Evolutionary conservation across 1,140 invertebrate species (phyloP).

Genomic region (Lepidurus packardi): DNA sequence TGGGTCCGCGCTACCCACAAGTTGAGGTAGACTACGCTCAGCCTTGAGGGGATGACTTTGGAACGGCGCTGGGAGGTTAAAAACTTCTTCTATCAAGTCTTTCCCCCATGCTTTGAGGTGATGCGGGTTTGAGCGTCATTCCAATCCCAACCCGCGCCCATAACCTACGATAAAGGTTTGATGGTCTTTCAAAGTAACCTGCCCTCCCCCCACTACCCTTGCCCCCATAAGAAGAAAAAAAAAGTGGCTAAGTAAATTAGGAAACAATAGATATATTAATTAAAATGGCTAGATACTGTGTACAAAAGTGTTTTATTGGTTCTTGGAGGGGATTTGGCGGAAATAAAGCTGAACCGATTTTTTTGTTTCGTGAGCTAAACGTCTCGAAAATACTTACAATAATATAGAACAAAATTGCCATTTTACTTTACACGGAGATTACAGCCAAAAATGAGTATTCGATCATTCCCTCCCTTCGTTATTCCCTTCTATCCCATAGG

Average conservation of each 20-base stretch:
- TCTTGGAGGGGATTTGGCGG: slow-evolving; percentile 17
- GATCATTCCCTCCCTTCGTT: neutral
- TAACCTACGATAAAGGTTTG: no score
- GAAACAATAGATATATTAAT: no score
- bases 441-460: slow-evolving; percentile 11
- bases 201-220: no score
- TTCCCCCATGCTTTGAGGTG: neutral
- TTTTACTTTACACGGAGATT: slow-evolving; percentile 4
- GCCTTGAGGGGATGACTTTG: neutral
- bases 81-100: neutral
- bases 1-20: slow-evolving; percentile 2
- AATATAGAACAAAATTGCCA: slow-evolving; percentile 1
- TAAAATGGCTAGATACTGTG: neutral
- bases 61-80: neutral
- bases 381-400: neutral
- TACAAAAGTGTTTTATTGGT: neutral
- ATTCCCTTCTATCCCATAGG: neutral
- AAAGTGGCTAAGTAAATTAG: no score
- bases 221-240: no score
- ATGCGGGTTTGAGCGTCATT: neutral
- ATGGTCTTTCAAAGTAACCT: no score
- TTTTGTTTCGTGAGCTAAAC: neutral
- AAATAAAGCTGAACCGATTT: slow-evolving; percentile 19
- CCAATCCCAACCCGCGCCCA: neutral
- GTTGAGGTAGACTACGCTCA: neutral